A percentile compares a stretch with the other conserved stretches of the same genome.
phyloP scores from a whole-genome alignment of 2,113 vertebrate species.

The Gymnocephalus cernua region DNA sequence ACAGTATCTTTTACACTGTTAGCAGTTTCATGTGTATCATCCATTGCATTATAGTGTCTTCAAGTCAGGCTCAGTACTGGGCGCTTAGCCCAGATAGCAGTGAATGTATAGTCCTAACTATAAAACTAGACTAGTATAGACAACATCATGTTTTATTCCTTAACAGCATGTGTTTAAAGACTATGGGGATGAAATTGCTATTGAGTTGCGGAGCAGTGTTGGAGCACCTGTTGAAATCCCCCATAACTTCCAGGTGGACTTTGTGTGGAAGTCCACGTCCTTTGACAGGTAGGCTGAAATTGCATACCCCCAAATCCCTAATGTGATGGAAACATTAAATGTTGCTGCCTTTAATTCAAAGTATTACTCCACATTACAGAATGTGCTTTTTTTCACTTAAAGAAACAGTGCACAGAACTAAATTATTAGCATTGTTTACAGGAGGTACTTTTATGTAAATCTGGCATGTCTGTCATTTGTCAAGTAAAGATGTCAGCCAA shows the following conservation, averaged over 20 bases:
- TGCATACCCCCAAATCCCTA: background rate
- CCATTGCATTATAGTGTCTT: background rate
- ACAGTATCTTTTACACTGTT: slow-evolving; percentile 92
- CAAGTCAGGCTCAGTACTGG: background rate
- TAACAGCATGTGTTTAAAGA: slow-evolving; percentile 87
- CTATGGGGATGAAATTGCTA: slow-evolving; percentile 99
- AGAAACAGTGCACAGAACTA: background rate
- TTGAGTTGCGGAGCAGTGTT: slow-evolving; percentile 96
- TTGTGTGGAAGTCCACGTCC: slow-evolving; percentile 99
- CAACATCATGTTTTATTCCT: slow-evolving; percentile 69
- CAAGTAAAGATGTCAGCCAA: background rate
- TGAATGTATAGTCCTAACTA: background rate
- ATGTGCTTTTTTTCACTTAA: background rate
- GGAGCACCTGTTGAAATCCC: slow-evolving; percentile 96
- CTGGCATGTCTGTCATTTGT: background rate
- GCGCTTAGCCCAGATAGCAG: background rate
- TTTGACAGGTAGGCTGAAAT: slow-evolving; percentile 90
- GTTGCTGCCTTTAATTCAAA: background rate
- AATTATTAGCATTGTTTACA: background rate
- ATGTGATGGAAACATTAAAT: background rate
- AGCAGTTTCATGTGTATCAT: background rate
- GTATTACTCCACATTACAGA: background rate
- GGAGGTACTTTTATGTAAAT: background rate
- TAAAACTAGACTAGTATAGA: background rate
- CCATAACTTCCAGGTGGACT: slow-evolving; percentile 99